Percentiles rank a stretch among this genome's conserved stretches.
These are phyloP conservation scores for Xerus inauris DNA, from an alignment of 2,113 vertebrate genomes.

Conservation along the genomic window DNA sequence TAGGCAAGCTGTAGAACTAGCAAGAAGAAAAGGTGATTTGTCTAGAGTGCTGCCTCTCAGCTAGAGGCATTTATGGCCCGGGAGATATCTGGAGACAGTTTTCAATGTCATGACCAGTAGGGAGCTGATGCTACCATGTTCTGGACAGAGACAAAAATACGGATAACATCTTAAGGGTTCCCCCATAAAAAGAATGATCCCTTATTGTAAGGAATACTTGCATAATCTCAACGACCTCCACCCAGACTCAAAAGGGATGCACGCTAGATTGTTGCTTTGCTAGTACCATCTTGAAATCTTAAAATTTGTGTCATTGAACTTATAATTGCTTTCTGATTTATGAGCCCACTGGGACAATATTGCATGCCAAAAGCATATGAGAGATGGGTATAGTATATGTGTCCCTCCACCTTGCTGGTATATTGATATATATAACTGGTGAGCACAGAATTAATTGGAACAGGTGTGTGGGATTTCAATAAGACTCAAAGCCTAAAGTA, in stretches of 20 bases:
- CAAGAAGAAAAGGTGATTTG: neutral
- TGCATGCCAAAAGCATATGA: too few species aligned
- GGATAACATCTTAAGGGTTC: neutral
- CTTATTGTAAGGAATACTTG: neutral
- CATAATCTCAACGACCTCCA: too few species aligned
- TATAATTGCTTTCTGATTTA: neutral
- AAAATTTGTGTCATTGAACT: neutral
- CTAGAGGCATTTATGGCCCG: neutral
- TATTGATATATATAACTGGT: rapidly evolving
- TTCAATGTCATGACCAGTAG: neutral
- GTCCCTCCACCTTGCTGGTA: neutral
- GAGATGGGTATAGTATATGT: too few species aligned
- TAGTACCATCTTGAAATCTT: neutral
- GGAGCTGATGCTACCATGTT: neutral
- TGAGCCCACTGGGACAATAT: neutral
- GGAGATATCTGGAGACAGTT: neutral
- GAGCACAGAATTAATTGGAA: neutral
- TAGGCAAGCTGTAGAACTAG: neutral
- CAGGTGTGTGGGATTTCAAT: neutral
- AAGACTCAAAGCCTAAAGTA: neutral
- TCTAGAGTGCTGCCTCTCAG: neutral
- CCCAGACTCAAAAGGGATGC: neutral
- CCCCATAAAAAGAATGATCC: neutral
- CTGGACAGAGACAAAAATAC: neutral
- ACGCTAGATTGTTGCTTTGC: neutral